These are phyloP conservation scores for Epinotia nisella DNA, from an alignment of 2,888 invertebrate species.

Conservation along the genomic window DNA sequence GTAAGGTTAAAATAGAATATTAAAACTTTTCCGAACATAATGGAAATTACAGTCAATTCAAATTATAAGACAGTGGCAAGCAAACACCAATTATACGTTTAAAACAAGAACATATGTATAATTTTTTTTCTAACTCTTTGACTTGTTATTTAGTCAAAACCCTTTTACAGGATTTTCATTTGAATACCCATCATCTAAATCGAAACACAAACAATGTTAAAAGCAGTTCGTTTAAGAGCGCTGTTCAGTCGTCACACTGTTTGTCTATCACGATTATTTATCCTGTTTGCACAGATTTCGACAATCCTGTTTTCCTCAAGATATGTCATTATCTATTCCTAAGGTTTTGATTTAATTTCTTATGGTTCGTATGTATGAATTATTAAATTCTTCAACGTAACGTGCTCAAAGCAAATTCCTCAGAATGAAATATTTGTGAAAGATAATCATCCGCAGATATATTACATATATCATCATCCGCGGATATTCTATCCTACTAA, in stretches of 20 bases:
- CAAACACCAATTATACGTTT: no score
- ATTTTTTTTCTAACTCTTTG: neutral
- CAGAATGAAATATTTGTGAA: conserved; percentile 37
- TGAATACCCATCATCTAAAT: conserved; percentile 38
- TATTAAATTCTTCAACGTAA: conserved; percentile 42
- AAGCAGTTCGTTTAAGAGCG: conserved; percentile 44
- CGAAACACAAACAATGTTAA: conserved; percentile 43
- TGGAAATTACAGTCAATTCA: neutral
- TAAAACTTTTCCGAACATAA: neutral
- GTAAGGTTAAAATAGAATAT: neutral
- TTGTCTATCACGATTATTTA: conserved; percentile 42
- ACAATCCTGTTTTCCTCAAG: conserved; percentile 53
- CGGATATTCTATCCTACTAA: no score
- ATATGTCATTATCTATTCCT: conserved; percentile 55
- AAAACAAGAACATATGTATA: no score
- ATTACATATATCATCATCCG: no score
- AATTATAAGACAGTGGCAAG: no score
- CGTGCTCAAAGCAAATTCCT: conserved; percentile 30
- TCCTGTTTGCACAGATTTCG: conserved; percentile 45
- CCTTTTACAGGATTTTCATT: conserved; percentile 31
- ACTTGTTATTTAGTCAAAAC: conserved; percentile 18
- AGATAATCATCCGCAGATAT: conserved; percentile 32
- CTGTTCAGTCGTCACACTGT: conserved; percentile 41
- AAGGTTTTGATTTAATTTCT: conserved; percentile 41
- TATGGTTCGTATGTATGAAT: conserved; percentile 41